A percentile compares a stretch with the other conserved stretches of the same genome.
These are phyloP conservation scores for Cotesia typhae DNA, from an alignment of 1,140 invertebrate genomes.

Conservation along the genomic window DNA sequence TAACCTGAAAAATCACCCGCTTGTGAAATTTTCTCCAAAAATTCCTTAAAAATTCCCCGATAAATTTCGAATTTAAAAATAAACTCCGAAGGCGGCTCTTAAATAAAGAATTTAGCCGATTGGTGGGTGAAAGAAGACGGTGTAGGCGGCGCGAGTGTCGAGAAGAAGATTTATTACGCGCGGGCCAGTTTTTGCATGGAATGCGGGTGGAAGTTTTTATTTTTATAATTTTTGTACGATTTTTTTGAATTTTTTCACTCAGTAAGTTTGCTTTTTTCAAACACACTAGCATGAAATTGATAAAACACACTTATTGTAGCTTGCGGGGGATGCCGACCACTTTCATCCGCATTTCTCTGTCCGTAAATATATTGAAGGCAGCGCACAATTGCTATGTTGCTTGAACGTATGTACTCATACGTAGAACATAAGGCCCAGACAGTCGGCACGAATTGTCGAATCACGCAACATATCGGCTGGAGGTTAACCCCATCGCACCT, in stretches of 20 bases:
- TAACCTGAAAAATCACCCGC: too few species aligned
- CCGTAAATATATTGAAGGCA: neutral
- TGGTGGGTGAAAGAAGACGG: constrained; percentile 54
- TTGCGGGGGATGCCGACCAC: too few species aligned
- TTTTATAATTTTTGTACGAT: too few species aligned
- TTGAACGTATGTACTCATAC: constrained; percentile 4
- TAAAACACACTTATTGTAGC: too few species aligned
- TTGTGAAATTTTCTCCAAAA: neutral
- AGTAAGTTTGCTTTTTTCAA: too few species aligned
- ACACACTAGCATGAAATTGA: too few species aligned
- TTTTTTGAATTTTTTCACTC: too few species aligned
- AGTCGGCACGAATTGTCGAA: constrained; percentile 50
- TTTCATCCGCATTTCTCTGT: constrained; percentile 27
- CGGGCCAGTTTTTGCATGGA: neutral
- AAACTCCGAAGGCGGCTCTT: constrained; percentile 53
- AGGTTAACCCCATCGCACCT: constrained; percentile 53
- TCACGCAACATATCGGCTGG: constrained; percentile 50
- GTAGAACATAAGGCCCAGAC: constrained; percentile 27
- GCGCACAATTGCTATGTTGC: neutral
- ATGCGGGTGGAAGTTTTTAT: too few species aligned
- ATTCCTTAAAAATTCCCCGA: neutral
- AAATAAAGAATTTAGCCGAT: constrained; percentile 48
- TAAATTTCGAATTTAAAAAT: neutral
- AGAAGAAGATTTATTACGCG: constrained; percentile 53
- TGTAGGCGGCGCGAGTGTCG: constrained; percentile 58